Conservation (phyloP, 2,113 vertebrate species). For the Meles meles region DNA sequence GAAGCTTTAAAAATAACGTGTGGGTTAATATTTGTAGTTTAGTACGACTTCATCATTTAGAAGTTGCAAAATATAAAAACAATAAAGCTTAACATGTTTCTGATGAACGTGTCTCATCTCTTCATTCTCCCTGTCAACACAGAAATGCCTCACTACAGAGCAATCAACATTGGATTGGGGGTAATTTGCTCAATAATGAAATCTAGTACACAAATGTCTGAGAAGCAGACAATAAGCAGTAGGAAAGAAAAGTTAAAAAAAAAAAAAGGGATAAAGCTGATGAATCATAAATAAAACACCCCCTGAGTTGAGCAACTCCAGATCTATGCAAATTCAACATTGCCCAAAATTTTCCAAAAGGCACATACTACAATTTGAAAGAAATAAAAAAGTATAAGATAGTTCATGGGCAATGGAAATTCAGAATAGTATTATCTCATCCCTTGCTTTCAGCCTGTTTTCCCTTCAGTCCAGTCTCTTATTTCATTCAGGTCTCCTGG, state of each 20-base stretch:
- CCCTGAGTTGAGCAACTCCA: slow-evolving; percentile 53
- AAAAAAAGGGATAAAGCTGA: neutral
- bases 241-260: slow-evolving; percentile 12
- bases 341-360: slow-evolving; percentile 50
- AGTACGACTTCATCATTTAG: neutral
- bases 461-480: neutral
- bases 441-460: neutral
- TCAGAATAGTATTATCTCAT: neutral
- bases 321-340: slow-evolving; percentile 38
- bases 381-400: slow-evolving; percentile 10
- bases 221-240: neutral
- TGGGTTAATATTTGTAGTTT: slow-evolving; percentile 6
- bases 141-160: neutral
- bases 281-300: slow-evolving; percentile 52
- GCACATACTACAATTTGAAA: slow-evolving; percentile 32
- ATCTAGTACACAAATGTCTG: slow-evolving; percentile 7
- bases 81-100: neutral
- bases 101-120: neutral
- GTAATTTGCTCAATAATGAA: slow-evolving; percentile 49
- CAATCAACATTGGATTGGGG: neutral
- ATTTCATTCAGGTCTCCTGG: neutral
- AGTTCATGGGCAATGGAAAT: neutral
- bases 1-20: neutral
- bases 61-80: slow-evolving; percentile 16
- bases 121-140: neutral